Base-by-base conservation (phyloP, 2,113 vertebrate species). In the Ahaetulla prasina region DNA sequence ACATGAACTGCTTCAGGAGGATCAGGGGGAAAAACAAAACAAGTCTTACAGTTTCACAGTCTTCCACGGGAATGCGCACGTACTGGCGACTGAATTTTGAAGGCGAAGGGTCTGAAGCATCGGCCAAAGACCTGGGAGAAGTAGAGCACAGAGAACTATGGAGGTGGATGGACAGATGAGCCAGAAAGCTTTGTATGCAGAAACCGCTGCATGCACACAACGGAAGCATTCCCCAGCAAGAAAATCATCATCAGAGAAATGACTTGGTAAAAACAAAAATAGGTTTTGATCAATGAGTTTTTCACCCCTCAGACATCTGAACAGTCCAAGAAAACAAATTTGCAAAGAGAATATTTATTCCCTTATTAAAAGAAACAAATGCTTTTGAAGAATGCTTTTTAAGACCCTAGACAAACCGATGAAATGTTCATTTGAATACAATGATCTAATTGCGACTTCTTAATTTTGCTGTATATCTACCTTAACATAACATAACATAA, bases 41-140 rank as follows among this genome's bases (percentile, higher is more conserved):
- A 22, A 92, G 16, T 92, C 97, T 97, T 94, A 97, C 96, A 53
- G 96, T 85, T 87, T 97, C 96, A 90, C 96, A 94, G 23, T 94
- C 95, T 89, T 96, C 96, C 85, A 96, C 94, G 5, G 97, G 96
- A 47, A 97, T 94, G 88, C 94, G 95, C 6, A 97, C 95, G 10
- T 96, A 96, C 30, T 95, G 95, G 22, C 90, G 92, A 1, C 95
- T 95, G 93, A 95, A 96, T 53, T 97, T 97, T 91, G 97, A 96
- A 87, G 95, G 92, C 2, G 96, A 94, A 49, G 93, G 89, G 22
- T 93, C 94, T 1, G 96, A 90, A 91, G 93, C 91, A n/a, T 96
- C 96, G 0, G 95, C 92, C 20, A 97, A 93, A 94, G 97, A 96
- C 94, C 97, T 98, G 91, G 68, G 87, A 5, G 39, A 23, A 12